These are phyloP conservation scores for Sebastes oblongus DNA, from an alignment of 2,797 vertebrate genomes.

Conservation along the genomic window DNA sequence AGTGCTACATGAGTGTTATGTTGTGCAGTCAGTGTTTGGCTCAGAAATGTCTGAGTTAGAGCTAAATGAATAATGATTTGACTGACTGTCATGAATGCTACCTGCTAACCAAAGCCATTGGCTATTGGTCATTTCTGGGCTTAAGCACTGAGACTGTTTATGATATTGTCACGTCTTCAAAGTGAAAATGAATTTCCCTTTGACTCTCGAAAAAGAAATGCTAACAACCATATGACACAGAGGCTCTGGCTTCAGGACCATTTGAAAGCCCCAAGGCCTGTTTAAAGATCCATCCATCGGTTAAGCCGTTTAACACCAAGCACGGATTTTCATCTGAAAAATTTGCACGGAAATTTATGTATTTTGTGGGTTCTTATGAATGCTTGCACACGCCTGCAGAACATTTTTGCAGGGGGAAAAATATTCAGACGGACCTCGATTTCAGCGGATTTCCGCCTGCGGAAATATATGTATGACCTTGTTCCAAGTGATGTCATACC, in stretches of 20 bases:
- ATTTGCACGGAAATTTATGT: background rate
- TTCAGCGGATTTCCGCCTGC: background rate
- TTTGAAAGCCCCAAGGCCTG: background rate
- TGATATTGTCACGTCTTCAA: background rate
- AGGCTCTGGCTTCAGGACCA: background rate
- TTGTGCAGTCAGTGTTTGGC: background rate
- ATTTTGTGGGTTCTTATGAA: background rate
- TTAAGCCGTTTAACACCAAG: background rate
- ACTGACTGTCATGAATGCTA: background rate
- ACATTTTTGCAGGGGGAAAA: background rate
- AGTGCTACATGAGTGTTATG: background rate
- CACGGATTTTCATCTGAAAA: background rate
- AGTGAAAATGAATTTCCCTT: background rate
- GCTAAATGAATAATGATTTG: background rate
- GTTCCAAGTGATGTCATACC: background rate
- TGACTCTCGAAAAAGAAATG: background rate
- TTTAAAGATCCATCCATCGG: background rate
- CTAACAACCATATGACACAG: background rate
- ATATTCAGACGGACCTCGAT: background rate
- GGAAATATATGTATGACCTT: background rate
- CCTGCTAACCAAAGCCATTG: background rate
- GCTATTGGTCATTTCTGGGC: background rate
- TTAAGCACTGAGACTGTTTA: background rate
- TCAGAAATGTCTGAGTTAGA: background rate
- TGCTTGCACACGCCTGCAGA: background rate